Conservation (phyloP, 2,888 invertebrate species). For the Dryococelus australis region DNA sequence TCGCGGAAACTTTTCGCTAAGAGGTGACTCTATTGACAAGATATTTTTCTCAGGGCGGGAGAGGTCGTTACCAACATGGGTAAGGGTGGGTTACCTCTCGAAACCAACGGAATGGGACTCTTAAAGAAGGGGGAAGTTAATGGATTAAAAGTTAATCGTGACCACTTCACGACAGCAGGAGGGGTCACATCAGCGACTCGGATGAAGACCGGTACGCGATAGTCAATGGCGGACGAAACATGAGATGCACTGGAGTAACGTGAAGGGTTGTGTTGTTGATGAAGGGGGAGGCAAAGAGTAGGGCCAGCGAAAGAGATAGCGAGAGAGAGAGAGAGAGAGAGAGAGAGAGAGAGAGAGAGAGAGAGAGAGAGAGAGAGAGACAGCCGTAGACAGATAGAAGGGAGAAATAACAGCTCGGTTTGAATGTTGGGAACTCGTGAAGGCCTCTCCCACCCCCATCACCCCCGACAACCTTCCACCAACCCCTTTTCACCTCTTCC, state of each 20-base stretch:
- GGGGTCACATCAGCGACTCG: background rate
- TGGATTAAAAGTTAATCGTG: background rate
- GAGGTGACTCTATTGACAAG: too few relatives aligned
- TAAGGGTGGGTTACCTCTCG: too few relatives aligned
- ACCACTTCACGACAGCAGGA: background rate
- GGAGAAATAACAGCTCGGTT: conserved; percentile 27
- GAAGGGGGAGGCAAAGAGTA: conserved; percentile 20
- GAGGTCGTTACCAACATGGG: too few relatives aligned
- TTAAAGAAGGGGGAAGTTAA: too few relatives aligned
- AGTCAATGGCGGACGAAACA: conserved; percentile 27
- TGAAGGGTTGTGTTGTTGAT: conserved; percentile 12
- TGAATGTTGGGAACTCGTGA: conserved; percentile 28
- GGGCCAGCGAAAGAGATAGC: conserved; percentile 24
- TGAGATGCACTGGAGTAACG: background rate
- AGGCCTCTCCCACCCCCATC: conserved; percentile 30
- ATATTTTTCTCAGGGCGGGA: too few relatives aligned
- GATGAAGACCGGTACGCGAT: background rate
- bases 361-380: conserved; percentile 25
- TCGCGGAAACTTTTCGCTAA: too few relatives aligned
- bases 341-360: conserved; percentile 5
- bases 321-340: too few relatives aligned
- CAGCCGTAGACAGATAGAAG: conserved; percentile 36
- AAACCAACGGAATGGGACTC: too few relatives aligned
- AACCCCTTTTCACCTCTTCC: conserved; percentile 17
- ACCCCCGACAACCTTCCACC: conserved; percentile 21